Evolutionary conservation across 1,140 invertebrate species (phyloP), one percentile per base, ranked within the genome.

Genomic region (Cyrtorhinus lividipennis): DNA sequence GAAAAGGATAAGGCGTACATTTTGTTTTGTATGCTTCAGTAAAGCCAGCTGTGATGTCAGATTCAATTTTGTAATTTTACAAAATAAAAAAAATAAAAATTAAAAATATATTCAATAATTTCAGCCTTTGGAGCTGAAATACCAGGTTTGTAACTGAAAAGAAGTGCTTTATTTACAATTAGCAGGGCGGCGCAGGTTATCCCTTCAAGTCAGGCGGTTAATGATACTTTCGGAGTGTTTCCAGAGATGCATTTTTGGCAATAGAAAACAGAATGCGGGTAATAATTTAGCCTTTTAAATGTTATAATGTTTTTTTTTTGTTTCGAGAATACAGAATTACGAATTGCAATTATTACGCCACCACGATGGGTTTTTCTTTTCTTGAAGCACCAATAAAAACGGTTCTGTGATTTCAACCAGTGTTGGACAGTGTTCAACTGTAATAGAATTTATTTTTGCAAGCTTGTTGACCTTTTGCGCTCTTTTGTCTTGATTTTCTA

Each of bases 31-130:
- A 53, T 20, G 48, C 48, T 53, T 53, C 48, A 53, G 48, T 53
- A 59, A 58, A 59, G 58, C 58, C 58, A 59, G 25, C 58, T 59
- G 58, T 59, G 58, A 59, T 59, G 24, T 59, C 58, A 59, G n/a
- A 59, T 59, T 59, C 58, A 59, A 59, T 59, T 59, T 30, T 59
- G n/a, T 8, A 24, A 10, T 53, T 53, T 53, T n/a, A n/a, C n/a
- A n/a, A n/a, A n/a, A n/a, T n/a, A n/a, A n/a, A n/a, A n/a, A n/a
- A n/a, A n/a, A n/a, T n/a, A n/a, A n/a, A n/a, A n/a, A n/a, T n/a
- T n/a, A n/a, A n/a, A n/a, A n/a, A n/a, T n/a, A n/a, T n/a, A n/a
- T n/a, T n/a, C n/a, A n/a, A n/a, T n/a, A n/a, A n/a, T n/a, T n/a
- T n/a, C n/a, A n/a, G n/a, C n/a, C n/a, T n/a, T n/a, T n/a, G n/a